Conservation (phyloP, 2,888 invertebrate genomes). For the Drosophila basisetae region DNA sequence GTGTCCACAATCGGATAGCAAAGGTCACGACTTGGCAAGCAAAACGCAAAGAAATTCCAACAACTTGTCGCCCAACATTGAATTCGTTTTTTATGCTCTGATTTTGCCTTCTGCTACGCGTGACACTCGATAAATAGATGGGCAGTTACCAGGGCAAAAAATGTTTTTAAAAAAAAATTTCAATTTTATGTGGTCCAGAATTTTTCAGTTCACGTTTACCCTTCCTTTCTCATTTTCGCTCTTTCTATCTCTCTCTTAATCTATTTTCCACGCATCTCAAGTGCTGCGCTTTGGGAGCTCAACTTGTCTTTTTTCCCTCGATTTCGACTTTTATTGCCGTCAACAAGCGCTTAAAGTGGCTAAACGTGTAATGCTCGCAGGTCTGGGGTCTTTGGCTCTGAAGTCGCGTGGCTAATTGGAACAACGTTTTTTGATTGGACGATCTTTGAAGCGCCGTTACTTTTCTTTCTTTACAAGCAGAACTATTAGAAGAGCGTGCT, state of each 20-base stretch:
- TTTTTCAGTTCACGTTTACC: not conserved
- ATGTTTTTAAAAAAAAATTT: slow-evolving; percentile 13
- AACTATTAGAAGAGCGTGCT: not conserved
- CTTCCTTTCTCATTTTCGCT: not conserved
- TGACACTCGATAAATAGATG: slow-evolving; percentile 27
- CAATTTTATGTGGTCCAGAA: slow-evolving; percentile 44
- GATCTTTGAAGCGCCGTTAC: slow-evolving; percentile 9
- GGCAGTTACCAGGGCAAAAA: slow-evolving; percentile 20
- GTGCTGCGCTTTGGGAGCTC: slow-evolving; percentile 22
- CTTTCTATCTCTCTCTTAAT: not conserved
- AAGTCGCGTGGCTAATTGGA: slow-evolving; percentile 58
- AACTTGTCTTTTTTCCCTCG: slow-evolving; percentile 24
- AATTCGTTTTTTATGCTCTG: slow-evolving; percentile 28
- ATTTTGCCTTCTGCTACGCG: slow-evolving; percentile 25
- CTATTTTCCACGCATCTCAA: slow-evolving; percentile 24
- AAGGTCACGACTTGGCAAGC: slow-evolving; percentile 18
- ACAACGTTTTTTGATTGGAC: slow-evolving; percentile 20
- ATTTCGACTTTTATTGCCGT: slow-evolving; percentile 53
- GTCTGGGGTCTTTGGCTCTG: slow-evolving; percentile 18
- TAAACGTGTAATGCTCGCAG: slow-evolving; percentile 53
- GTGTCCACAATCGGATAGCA: slow-evolving; percentile 4
- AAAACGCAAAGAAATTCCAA: slow-evolving; percentile 37
- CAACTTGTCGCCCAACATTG: slow-evolving; percentile 42
- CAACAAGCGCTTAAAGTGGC: slow-evolving; percentile 62
- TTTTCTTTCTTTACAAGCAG: not conserved